Evolutionary conservation across 2,113 vertebrate species (phyloP).

Genomic region (Alethe castanea): DNA sequence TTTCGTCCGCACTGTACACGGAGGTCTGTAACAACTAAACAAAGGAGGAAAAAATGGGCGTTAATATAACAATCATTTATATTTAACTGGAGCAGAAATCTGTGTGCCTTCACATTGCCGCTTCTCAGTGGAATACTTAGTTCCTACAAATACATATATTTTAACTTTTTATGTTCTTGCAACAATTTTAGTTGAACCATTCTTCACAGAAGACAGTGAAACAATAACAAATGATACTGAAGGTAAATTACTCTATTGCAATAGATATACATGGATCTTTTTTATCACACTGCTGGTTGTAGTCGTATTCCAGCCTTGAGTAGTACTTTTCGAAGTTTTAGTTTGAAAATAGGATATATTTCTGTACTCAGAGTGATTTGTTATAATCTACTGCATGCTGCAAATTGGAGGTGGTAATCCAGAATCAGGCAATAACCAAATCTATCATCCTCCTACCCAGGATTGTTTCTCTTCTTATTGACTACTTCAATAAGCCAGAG

Average conservation of each 20-base stretch:
- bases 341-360: neutral
- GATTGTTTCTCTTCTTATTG: neutral
- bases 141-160: neutral
- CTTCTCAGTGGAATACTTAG: neutral
- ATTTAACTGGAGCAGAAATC: neutral
- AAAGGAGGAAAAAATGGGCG: neutral
- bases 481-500: neutral
- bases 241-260: neutral
- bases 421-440: neutral
- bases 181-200: neutral
- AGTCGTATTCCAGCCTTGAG: fast-evolving
- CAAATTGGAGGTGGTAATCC: neutral
- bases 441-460: neutral
- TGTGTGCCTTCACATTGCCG: neutral
- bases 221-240: neutral
- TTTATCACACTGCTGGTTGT: neutral
- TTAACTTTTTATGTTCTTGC: neutral
- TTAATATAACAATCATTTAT: neutral
- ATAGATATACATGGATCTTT: neutral
- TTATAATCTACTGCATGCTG: neutral
- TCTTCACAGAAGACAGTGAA: neutral
- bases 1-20: slow-evolving; percentile 81
- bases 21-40: slow-evolving; percentile 86
- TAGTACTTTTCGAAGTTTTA: neutral
- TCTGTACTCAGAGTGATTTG: neutral